Evolutionary conservation across 1,140 invertebrate species (phyloP).

Genomic region (Mya arenaria): DNA sequence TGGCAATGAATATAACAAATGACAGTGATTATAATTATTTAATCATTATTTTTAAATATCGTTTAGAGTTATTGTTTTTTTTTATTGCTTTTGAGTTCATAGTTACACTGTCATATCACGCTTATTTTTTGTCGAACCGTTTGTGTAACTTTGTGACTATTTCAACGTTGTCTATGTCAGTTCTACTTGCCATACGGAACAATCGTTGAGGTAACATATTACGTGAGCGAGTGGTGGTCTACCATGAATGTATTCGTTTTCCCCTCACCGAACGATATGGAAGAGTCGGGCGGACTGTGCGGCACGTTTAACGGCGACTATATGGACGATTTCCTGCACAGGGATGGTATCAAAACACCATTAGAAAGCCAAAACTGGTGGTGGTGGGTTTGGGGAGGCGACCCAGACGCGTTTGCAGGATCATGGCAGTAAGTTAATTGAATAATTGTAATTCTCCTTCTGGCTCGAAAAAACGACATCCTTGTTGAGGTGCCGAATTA

Average conservation of each 20-base stretch:
- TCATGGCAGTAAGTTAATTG: neutral
- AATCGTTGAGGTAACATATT: neutral
- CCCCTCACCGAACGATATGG: neutral
- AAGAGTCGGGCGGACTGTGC: neutral
- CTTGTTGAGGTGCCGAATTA: too few relatives aligned
- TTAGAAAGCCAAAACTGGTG: neutral
- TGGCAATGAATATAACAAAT: too few relatives aligned
- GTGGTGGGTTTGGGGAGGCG: neutral
- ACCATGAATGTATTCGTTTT: neutral
- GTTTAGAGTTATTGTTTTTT: too few relatives aligned
- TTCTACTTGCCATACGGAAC: neutral
- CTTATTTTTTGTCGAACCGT: too few relatives aligned
- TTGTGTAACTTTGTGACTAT: too few relatives aligned
- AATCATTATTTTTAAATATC: too few relatives aligned
- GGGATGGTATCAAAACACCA: neutral
- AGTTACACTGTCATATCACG: too few relatives aligned
- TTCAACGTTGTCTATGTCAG: too few relatives aligned
- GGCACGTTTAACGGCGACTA: conserved; percentile 2
- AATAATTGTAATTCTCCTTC: too few relatives aligned
- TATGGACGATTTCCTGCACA: neutral
- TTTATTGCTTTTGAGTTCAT: too few relatives aligned
- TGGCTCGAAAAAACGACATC: too few relatives aligned
- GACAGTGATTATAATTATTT: too few relatives aligned
- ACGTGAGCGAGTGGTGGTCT: neutral
- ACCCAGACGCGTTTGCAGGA: neutral